phyloP scores from a whole-genome alignment of 2,113 vertebrate species.

The Lycocorax pyrrhopterus region DNA sequence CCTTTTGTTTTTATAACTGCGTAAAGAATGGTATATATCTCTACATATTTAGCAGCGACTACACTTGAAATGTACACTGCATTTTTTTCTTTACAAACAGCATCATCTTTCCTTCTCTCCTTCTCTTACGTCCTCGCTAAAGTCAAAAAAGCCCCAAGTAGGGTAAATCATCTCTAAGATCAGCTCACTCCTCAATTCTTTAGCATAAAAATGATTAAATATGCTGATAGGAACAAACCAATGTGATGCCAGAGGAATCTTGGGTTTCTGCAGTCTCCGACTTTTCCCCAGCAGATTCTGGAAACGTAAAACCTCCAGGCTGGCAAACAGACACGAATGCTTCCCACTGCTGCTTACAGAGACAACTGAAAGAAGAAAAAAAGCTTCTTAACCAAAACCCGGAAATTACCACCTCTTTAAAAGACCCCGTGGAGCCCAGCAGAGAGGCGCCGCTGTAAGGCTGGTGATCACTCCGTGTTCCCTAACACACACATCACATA shows the following conservation, averaged over 20 bases:
- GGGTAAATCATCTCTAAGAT: neutral
- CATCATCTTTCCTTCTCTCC: neutral
- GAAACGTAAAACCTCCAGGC: neutral
- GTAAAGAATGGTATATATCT: neutral
- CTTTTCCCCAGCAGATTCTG: neutral
- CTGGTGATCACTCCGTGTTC: neutral
- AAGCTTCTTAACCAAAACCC: neutral
- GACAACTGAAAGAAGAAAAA: neutral
- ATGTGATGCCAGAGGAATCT: neutral
- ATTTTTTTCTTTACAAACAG: neutral
- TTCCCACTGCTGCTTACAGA: neutral
- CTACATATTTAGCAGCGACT: neutral
- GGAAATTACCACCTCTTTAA: neutral
- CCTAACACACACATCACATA: accelerated
- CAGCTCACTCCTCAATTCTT: neutral
- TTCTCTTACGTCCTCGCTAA: neutral
- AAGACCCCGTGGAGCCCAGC: accelerated
- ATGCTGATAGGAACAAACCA: neutral
- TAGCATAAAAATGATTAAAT: neutral
- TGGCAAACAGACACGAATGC: neutral
- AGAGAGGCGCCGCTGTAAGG: neutral
- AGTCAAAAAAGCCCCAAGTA: neutral
- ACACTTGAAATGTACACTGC: neutral
- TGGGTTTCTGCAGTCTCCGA: neutral
- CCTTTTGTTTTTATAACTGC: neutral